These are phyloP conservation scores for Cantharis rustica DNA, from an alignment of 2,888 invertebrate genomes.

Conservation along the genomic window DNA sequence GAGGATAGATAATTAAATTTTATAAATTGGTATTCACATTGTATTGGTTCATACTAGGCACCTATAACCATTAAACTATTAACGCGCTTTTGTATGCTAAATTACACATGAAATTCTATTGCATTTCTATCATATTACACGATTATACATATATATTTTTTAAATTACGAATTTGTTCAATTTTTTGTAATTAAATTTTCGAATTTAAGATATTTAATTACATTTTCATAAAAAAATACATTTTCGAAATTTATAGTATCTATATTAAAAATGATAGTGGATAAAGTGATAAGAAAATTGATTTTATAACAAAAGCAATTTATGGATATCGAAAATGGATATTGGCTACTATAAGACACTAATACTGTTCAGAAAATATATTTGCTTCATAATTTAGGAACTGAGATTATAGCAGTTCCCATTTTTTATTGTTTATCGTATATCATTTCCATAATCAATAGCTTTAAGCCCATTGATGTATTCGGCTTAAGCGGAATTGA, in stretches of 20 bases:
- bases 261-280: background rate
- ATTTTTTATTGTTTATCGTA: background rate
- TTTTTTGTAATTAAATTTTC: background rate
- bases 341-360: background rate
- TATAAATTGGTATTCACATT: constrained; percentile 7
- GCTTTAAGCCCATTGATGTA: background rate
- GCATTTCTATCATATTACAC: background rate
- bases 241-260: background rate
- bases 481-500: background rate
- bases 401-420: background rate
- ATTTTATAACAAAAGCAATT: background rate
- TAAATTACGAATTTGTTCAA: background rate
- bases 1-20: background rate
- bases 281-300: background rate
- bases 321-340: background rate
- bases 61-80: constrained; percentile 1
- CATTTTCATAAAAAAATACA: background rate
- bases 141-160: background rate
- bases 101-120: background rate
- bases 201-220: background rate
- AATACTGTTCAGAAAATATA: background rate
- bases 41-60: constrained; percentile 43
- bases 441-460: background rate
- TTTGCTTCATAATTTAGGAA: background rate
- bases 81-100: background rate